These are phyloP conservation scores for Poeciliopsis turrubarensis DNA, from an alignment of 2,113 vertebrate species.

Conservation along the genomic window DNA sequence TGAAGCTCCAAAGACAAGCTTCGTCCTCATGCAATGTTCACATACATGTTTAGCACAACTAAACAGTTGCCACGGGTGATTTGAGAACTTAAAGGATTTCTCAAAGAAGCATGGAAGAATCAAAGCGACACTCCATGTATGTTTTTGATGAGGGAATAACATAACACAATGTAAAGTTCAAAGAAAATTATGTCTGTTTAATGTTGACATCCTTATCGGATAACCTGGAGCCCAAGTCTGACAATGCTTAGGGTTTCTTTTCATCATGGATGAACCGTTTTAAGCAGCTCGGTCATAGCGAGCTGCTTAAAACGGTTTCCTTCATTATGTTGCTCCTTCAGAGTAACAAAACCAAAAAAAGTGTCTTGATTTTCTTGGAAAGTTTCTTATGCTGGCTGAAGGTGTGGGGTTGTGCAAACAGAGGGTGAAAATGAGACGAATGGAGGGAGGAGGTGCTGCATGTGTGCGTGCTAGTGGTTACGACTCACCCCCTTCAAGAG, in stretches of 20 bases:
- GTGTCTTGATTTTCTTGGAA: slow-evolving; percentile 17
- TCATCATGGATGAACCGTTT: too few species aligned
- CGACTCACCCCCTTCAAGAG: slow-evolving; percentile 28
- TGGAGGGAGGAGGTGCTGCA: slow-evolving; percentile 25
- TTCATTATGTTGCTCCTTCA: not conserved
- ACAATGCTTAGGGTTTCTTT: too few species aligned
- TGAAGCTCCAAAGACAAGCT: too few species aligned
- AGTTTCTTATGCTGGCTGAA: not conserved
- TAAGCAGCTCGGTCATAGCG: too few species aligned
- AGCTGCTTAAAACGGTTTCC: not conserved
- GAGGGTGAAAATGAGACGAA: slow-evolving; percentile 34
- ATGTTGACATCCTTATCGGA: not conserved
- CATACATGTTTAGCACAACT: too few species aligned
- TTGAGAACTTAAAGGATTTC: too few species aligned
- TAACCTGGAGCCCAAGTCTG: not conserved
- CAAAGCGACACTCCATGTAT: too few species aligned
- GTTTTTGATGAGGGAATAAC: too few species aligned
- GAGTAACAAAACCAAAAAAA: not conserved
- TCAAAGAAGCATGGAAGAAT: too few species aligned
- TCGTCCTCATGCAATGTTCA: too few species aligned
- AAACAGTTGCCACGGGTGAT: too few species aligned
- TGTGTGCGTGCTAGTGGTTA: not conserved
- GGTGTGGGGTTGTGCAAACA: slow-evolving; percentile 34
- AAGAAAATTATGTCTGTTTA: not conserved
- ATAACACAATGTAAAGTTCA: too few species aligned